Evolutionary conservation across 2,113 vertebrate genomes (phyloP).

Genomic region (Antechinus stuartii): DNA sequence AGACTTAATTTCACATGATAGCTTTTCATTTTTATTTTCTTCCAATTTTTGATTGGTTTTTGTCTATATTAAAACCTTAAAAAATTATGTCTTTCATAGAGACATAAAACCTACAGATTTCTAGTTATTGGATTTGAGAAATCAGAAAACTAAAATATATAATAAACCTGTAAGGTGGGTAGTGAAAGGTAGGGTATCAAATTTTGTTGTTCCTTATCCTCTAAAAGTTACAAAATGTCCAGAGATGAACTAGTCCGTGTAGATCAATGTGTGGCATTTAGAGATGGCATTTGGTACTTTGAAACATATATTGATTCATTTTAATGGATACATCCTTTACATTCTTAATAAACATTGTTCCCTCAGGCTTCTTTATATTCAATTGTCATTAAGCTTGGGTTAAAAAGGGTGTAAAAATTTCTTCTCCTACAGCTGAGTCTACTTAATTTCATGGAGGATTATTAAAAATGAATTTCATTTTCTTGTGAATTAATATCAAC

Average conservation of each 20-base stretch:
- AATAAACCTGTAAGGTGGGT: constrained; percentile 1
- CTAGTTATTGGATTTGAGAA: constrained; percentile 30
- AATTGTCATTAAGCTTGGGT: constrained; percentile 20
- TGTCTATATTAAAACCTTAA: neutral
- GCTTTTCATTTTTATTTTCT: neutral
- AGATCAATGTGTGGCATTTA: neutral
- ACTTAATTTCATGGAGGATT: neutral
- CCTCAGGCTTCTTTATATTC: neutral
- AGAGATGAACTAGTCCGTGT: neutral
- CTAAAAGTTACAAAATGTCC: constrained; percentile 12
- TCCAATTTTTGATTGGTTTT: neutral
- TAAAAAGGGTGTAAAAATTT: constrained; percentile 36
- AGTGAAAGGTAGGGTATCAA: neutral
- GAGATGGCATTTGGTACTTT: constrained; percentile 24
- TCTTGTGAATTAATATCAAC: neutral
- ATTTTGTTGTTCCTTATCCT: constrained; percentile 24
- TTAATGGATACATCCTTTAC: constrained; percentile 19
- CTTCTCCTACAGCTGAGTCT: neutral
- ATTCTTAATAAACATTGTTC: neutral
- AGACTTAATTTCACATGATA: neutral
- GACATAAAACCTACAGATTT: neutral
- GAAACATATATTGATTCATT: neutral
- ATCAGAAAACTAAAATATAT: constrained; percentile 13
- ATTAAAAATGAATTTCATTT: neutral
- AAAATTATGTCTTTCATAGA: neutral